phyloP scores from a whole-genome alignment of 35 echinoderm and acorn worm species.

The Lytechinus variegatus region DNA sequence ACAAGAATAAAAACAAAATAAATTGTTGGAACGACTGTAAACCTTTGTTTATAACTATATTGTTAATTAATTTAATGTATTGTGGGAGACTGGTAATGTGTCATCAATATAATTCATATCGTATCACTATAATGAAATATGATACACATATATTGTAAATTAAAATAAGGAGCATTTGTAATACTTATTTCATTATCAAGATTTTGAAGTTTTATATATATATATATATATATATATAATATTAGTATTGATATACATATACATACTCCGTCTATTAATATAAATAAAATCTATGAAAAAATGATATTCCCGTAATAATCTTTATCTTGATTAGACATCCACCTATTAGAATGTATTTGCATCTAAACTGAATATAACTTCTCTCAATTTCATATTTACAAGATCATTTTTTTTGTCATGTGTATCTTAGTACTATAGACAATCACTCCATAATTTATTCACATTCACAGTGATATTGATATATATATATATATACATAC shows the following conservation, averaged over 20 bases:
- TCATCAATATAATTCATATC: background rate
- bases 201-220: background rate
- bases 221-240: slow-evolving; percentile 33
- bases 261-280: background rate
- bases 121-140: background rate
- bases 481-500: background rate
- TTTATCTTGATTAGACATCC: background rate
- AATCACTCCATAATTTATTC: slow-evolving; percentile 43
- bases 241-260: slow-evolving; percentile 30
- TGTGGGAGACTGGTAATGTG: background rate
- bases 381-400: background rate
- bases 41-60: background rate
- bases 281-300: background rate
- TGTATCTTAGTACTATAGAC: slow-evolving; percentile 39
- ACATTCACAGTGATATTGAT: slow-evolving; percentile 8
- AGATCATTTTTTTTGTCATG: background rate
- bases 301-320: background rate
- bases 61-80: background rate
- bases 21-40: background rate
- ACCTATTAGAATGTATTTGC: slow-evolving; percentile 2
- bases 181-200: background rate
- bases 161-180: background rate
- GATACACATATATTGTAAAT: slow-evolving; percentile 4
- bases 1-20: background rate
- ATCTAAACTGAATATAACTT: background rate